Evolutionary conservation across 2,888 invertebrate species (phyloP).

Genomic region (Drosophila mayaguana): DNA sequence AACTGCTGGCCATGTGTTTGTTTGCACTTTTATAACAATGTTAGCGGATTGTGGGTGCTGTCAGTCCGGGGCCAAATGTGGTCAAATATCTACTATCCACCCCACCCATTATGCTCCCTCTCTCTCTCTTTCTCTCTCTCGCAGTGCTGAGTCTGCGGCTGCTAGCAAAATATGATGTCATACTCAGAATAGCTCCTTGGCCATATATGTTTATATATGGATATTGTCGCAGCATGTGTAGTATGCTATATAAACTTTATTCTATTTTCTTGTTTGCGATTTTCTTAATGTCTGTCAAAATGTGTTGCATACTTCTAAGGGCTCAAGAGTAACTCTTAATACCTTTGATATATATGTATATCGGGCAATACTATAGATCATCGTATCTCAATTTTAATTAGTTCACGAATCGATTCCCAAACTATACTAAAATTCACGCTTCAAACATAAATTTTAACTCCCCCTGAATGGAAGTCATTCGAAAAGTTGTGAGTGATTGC

Average conservation of each 20-base stretch:
- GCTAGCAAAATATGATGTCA: conserved; percentile 80
- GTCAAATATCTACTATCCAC: neutral
- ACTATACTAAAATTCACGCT: neutral
- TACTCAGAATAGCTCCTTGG: conserved; percentile 51
- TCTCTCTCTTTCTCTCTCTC: neutral
- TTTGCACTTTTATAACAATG: conserved; percentile 82
- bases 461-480: neutral
- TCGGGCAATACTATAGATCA: neutral
- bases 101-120: neutral
- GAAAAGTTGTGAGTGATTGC: neutral
- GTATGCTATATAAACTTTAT: neutral
- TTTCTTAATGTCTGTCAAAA: neutral
- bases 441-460: neutral
- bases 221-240: neutral
- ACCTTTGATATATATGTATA: neutral
- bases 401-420: neutral
- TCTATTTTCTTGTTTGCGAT: neutral
- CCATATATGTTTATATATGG: neutral
- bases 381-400: neutral
- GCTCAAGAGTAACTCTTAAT: neutral
- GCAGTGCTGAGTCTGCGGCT: conserved; percentile 38
- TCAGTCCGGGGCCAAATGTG: conserved; percentile 24
- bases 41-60: conserved; percentile 53
- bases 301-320: conserved; percentile 6
- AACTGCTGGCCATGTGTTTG: conserved; percentile 57